Conservation (phyloP, 2,797 vertebrate genomes). For the Cynopterus sphinx region DNA sequence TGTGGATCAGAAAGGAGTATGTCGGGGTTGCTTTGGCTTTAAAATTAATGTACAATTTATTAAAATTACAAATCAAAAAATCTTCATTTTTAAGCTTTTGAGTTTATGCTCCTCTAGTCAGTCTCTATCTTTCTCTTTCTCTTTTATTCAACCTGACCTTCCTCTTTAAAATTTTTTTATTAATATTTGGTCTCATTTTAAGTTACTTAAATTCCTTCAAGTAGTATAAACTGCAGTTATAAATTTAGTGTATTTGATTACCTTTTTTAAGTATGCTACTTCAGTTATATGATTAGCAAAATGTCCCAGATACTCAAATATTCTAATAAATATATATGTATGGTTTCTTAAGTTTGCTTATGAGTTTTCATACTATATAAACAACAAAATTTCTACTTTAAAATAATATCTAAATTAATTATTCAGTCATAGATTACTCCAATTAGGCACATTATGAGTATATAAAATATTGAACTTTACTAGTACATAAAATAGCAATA, state of each 20-base stretch:
- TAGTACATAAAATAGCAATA: background rate
- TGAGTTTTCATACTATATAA: background rate
- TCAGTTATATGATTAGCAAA: constrained; percentile 1
- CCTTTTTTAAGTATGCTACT: background rate
- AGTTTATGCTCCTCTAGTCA: background rate
- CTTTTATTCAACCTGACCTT: background rate
- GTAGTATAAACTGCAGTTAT: background rate
- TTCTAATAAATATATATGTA: constrained; percentile 15
- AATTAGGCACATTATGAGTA: background rate
- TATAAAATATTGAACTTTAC: background rate
- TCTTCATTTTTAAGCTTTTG: background rate
- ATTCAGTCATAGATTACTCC: background rate
- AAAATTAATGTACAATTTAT: constrained; percentile 19
- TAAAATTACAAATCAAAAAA: constrained; percentile 31
- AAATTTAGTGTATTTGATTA: background rate
- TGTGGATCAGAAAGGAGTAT: background rate
- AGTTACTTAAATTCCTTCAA: background rate
- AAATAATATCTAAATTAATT: background rate
- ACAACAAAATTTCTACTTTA: background rate
- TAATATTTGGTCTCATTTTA: constrained; percentile 9
- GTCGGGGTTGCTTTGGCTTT: background rate
- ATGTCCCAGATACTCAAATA: background rate
- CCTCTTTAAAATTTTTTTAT: background rate
- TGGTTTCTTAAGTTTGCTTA: background rate
- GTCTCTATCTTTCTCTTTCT: background rate